A percentile compares a stretch with the other conserved stretches of the same genome.
Conservation (phyloP, 1,140 invertebrate species). For the Monomorium pharaonis region DNA sequence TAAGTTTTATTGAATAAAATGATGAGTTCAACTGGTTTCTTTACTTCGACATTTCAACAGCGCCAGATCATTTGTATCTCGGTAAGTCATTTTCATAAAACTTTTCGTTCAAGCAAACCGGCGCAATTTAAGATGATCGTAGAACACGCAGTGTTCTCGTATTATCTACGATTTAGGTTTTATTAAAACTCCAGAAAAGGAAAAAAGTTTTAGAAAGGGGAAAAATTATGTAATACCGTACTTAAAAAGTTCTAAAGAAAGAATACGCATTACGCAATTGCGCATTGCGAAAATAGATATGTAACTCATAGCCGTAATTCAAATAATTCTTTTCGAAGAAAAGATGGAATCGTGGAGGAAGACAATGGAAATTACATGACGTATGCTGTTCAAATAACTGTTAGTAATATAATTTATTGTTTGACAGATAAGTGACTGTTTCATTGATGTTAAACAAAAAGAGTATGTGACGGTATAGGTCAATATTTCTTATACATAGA, state of each 20-base stretch:
- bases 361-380: neutral
- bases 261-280: neutral
- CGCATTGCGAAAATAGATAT: neutral
- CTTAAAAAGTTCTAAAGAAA: constrained; percentile 24
- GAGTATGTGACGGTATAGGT: neutral
- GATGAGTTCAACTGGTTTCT: neutral
- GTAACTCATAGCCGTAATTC: neutral
- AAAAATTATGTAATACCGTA: neutral
- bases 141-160: neutral
- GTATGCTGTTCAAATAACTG: neutral
- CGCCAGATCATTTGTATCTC: neutral
- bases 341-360: neutral
- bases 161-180: constrained; percentile 25
- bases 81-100: constrained; percentile 18
- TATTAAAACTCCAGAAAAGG: constrained; percentile 5
- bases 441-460: neutral
- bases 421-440: neutral
- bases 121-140: neutral
- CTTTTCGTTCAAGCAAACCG: neutral
- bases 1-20: neutral
- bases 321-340: neutral
- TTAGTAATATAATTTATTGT: constrained; percentile 27
- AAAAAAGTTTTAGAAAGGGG: neutral
- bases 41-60: neutral
- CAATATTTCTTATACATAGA: neutral